Evolutionary conservation across 2,888 invertebrate genomes (phyloP).

Genomic region (Cyrtodaria siliqua): DNA sequence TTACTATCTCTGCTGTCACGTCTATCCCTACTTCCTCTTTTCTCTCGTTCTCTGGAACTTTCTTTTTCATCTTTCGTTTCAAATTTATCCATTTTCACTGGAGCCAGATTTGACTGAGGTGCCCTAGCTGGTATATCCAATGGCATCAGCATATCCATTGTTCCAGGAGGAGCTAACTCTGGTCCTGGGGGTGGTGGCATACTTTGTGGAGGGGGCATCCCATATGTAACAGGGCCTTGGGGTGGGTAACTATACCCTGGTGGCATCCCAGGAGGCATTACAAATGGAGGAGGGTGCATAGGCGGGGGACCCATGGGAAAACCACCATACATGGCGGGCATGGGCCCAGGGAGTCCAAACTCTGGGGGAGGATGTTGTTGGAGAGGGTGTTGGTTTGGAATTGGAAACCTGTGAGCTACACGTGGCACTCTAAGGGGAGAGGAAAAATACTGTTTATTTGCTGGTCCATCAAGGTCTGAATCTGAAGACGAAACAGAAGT

Average conservation of each 20-base stretch:
- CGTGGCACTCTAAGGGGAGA: slow-evolving; percentile 40
- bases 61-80: not conserved
- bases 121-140: slow-evolving; percentile 29
- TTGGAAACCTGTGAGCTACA: not conserved
- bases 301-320: slow-evolving; percentile 26
- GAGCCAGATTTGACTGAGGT: not conserved
- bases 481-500: slow-evolving; percentile 32
- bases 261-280: slow-evolving; percentile 26
- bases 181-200: slow-evolving; percentile 1
- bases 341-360: slow-evolving; percentile 18
- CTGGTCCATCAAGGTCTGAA: slow-evolving; percentile 56
- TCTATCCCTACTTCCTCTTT: slow-evolving; percentile 5
- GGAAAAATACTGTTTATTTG: slow-evolving; percentile 50
- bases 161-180: slow-evolving; percentile 45
- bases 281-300: too few relatives aligned
- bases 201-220: slow-evolving; percentile 31
- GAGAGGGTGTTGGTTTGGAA: slow-evolving; percentile 11
- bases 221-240: slow-evolving; percentile 41
- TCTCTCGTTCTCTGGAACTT: slow-evolving; percentile 23
- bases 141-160: slow-evolving; percentile 41
- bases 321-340: slow-evolving; percentile 15
- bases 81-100: slow-evolving; percentile 3
- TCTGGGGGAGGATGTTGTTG: slow-evolving; percentile 18
- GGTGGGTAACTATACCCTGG: too few relatives aligned
- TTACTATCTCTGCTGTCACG: slow-evolving; percentile 17